Conservation (phyloP, 2,113 vertebrate genomes). For the human region DNA sequence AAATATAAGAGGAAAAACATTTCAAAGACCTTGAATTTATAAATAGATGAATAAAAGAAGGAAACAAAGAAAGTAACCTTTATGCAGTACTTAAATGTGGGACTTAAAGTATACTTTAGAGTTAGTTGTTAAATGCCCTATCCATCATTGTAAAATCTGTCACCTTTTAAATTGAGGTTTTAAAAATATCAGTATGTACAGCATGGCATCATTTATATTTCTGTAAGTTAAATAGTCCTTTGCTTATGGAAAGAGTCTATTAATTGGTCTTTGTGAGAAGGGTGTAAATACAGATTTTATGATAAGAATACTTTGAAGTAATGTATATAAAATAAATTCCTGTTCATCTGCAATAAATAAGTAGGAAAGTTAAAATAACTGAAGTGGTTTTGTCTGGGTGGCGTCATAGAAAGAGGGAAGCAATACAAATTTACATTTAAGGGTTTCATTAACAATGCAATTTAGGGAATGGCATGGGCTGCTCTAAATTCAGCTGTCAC, state of each 20-base stretch:
- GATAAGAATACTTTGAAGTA: constrained; percentile 17
- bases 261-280: constrained; percentile 30
- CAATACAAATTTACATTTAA: neutral
- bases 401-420: neutral
- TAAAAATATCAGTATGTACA: constrained; percentile 28
- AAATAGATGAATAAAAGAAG: constrained; percentile 32
- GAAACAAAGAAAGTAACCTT: constrained; percentile 18
- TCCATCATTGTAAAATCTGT: neutral
- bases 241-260: constrained; percentile 14
- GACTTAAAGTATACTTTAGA: constrained; percentile 19
- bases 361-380: constrained; percentile 32
- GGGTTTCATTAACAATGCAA: constrained; percentile 26
- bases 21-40: constrained; percentile 33
- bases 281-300: constrained; percentile 16
- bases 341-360: constrained; percentile 34
- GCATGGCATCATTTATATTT: constrained; percentile 1
- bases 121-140: neutral
- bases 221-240: constrained; percentile 36
- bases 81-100: neutral
- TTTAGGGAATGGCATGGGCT: neutral
- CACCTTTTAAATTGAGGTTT: constrained; percentile 6
- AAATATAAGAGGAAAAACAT: constrained; percentile 24
- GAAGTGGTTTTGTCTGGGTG: neutral
- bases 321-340: constrained; percentile 26
- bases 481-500: neutral